Conservation (phyloP, 2,797 vertebrate genomes). For the Bradypodion pumilum region DNA sequence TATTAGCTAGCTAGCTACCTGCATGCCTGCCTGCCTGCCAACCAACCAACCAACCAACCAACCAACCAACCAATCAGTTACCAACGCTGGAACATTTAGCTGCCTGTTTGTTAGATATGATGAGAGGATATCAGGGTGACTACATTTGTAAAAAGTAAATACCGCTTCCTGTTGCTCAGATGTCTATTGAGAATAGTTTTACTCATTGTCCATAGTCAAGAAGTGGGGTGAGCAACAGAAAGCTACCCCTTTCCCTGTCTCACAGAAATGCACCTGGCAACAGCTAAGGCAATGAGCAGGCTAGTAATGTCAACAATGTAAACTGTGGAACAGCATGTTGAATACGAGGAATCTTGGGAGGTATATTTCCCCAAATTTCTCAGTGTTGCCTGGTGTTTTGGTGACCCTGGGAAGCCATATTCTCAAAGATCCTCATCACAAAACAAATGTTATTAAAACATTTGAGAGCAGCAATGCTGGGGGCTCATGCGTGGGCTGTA, state of each 20-base stretch:
- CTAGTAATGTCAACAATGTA: too few species aligned
- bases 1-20: too few species aligned
- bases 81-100: neutral
- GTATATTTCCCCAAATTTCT: neutral
- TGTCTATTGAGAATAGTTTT: too few species aligned
- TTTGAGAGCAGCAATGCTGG: neutral
- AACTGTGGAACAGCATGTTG: neutral
- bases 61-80: too few species aligned
- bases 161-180: too few species aligned
- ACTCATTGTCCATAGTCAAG: too few species aligned
- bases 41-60: too few species aligned
- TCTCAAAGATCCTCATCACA: neutral
- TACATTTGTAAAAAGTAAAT: too few species aligned
- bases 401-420: neutral
- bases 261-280: neutral
- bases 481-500: neutral
- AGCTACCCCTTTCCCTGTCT: neutral
- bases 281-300: neutral
- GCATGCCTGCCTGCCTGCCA: too few species aligned
- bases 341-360: too few species aligned
- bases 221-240: neutral
- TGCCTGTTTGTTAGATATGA: neutral
- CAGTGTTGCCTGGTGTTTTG: neutral
- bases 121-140: neutral
- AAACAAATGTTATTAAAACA: neutral